Base-by-base conservation (phyloP, 2,113 vertebrate species). In the Syngnathus floridae region DNA sequence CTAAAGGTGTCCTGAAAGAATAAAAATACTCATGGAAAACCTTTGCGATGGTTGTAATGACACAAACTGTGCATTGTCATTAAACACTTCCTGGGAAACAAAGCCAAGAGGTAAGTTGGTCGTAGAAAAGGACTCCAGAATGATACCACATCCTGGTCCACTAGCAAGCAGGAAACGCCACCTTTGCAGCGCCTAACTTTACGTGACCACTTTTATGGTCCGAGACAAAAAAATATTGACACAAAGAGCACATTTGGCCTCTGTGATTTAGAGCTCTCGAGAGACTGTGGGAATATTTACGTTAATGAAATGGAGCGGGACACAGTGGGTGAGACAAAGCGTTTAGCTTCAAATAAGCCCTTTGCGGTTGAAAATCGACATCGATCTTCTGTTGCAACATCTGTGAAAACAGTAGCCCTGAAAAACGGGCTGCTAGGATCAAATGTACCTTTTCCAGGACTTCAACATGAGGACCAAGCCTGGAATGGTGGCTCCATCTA, bases 21-120 rank as follows among this genome's bases (percentile, higher is more conserved):
- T 89, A 90, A 90, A 91, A 41, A 79, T 69, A 84, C 78, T 78
- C 82, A 87, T 84, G 74, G 71, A 87, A 86, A 84, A 76, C 71
- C 71, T 84, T 87, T 85, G 78, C 81, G 57, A 85, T 84, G 75
- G 69, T 52, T 85, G 67, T 67, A 71, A 86, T 73, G 70, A 79
- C 35, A 43, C 64, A 71, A 41, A 72, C 45, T 7, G 62, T 70
- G 41, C 36, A 46, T 75, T 43, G 61, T 59, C n/a, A 19, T 12
- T 2, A 51, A 37, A 48, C n/a, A 36, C 63, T 56, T 67, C 56
- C 62, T 16, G 77, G 73, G 75, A 84, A 77, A 60, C 48, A n/a
- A 49, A 9, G n/a, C 48, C 48, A 51, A n/a, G 48, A 49, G 78
- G 76, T 70, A 70, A 69, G 60, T 22, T 60, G 10, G 31, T 8